Percentiles rank a stretch among this genome's conserved stretches.
phyloP scores from a whole-genome alignment of 1,140 invertebrate genomes.

The Brachionus calyciflorus region DNA sequence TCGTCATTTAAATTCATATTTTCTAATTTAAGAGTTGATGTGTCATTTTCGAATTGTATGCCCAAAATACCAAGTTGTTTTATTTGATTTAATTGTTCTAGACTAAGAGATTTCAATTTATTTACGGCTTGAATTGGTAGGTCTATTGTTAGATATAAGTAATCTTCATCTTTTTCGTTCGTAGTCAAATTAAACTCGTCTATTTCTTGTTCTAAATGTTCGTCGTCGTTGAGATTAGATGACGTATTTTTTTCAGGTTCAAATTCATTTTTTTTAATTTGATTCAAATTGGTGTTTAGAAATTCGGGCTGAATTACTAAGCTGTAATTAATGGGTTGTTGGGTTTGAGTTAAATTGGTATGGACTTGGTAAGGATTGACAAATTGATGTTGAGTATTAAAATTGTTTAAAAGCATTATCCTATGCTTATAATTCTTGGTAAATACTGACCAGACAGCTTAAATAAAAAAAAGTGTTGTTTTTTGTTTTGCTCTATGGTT shows the following conservation, averaged over 20 bases:
- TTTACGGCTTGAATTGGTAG: not conserved
- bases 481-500: not conserved
- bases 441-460: too few species aligned
- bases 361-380: too few species aligned
- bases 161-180: slow-evolving; percentile 2
- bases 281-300: not conserved
- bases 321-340: too few species aligned
- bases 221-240: not conserved
- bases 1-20: not conserved
- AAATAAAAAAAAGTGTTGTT: too few species aligned
- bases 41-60: slow-evolving; percentile 1
- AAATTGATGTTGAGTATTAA: too few species aligned
- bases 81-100: not conserved
- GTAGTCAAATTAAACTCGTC: not conserved
- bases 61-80: not conserved
- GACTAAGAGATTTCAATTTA: not conserved
- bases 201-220: not conserved
- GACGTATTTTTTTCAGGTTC: not conserved
- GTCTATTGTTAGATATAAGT: not conserved
- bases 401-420: too few species aligned
- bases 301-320: not conserved
- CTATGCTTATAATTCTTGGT: too few species aligned
- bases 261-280: not conserved
- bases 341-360: too few species aligned
- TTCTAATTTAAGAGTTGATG: not conserved